A percentile compares a stretch with the other conserved stretches of the same genome.
Conservation (phyloP, 2,113 vertebrate genomes). For the Ancistrus triradiatus region DNA sequence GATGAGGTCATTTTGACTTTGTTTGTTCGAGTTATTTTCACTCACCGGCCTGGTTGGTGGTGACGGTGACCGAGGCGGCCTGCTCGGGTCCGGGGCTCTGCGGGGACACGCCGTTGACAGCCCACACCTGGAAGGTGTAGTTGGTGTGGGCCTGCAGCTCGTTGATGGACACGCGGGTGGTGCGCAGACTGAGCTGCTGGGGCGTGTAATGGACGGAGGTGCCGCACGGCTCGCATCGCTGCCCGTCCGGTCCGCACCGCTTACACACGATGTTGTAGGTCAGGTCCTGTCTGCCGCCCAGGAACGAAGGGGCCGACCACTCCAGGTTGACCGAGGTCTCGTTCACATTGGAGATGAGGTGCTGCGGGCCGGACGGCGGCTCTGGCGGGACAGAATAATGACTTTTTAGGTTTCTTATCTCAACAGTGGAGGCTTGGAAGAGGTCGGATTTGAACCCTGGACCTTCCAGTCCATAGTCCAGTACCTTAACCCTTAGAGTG, state of each 20-base stretch:
- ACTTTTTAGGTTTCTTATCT: too few species aligned
- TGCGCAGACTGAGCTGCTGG: conserved; percentile 76
- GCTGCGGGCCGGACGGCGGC: conserved; percentile 88
- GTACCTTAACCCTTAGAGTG: too few species aligned
- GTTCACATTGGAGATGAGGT: conserved; percentile 94
- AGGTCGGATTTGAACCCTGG: too few species aligned
- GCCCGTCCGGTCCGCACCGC: conserved; percentile 73
- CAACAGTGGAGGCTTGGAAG: too few species aligned
- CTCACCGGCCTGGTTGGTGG: conserved; percentile 98
- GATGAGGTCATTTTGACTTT: conserved; percentile 10
- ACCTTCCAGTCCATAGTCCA: too few species aligned
- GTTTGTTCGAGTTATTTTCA: too few species aligned
- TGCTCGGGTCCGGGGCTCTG: conserved; percentile 81
- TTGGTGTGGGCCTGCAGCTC: conserved; percentile 93
- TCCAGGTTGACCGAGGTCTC: conserved; percentile 96
- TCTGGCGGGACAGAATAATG: conserved; percentile 69
- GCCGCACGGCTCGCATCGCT: conserved; percentile 83
- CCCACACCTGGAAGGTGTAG: conserved; percentile 93
- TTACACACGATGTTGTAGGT: conserved; percentile 93
- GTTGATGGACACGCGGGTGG: conserved; percentile 87
- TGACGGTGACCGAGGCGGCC: conserved; percentile 89
- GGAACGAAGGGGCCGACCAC: conserved; percentile 85
- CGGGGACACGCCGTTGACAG: conserved; percentile 87
- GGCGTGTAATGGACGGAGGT: conserved; percentile 85
- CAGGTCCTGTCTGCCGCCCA: conserved; percentile 85